Evolutionary conservation across 1,140 invertebrate species (phyloP), one percentile per base, ranked within the genome.

Genomic region (Drosophila mauritiana): DNA sequence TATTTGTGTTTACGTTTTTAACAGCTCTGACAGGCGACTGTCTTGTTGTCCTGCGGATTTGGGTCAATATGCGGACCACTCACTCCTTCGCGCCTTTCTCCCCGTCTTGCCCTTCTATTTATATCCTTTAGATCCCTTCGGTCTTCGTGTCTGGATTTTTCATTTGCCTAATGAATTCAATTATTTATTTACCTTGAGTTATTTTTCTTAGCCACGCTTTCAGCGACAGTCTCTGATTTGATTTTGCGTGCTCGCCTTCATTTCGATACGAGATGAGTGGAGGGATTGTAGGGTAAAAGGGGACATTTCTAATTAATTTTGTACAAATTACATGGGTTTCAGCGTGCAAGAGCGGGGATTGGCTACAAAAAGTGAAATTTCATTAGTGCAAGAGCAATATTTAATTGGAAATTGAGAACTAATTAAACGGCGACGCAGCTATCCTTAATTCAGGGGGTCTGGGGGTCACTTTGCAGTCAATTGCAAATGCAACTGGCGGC

Each of bases 151-250:
- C 80, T 75, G 85, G 68, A 80, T 90, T 90, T 79, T 77, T 90
- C 90, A 91, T 91, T 91, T 90, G 83, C 90, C 76, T 91, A 91
- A 91, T 91, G 90, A 91, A 91, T 91, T 91, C 81, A 91, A 91
- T 91, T 91, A 91, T 91, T 91, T 91, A 91, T 90, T 76, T 76
- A 83, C 67, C 79, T 79, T 80, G 67, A 89, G 83, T 69, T 77
- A 61, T 62, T 72, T 76, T 78, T 55, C 46, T 62, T 64, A 48
- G 31, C 42, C 70, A 62, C 43, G 48, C 69, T 65, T 67, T 70
- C 54, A 51, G 42, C 65, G 67, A 70, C 67, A 69, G 51, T 56
- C 55, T 63, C 43, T 85, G 73, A 84, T 84, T 79, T 84, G 83
- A 88, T 84, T 89, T 78, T 62, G 82, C 77, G 81, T 80, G 80